Evolutionary conservation across 2,113 vertebrate genomes (phyloP), one percentile per base, ranked within the genome.

Genomic region (Passer montanus): DNA sequence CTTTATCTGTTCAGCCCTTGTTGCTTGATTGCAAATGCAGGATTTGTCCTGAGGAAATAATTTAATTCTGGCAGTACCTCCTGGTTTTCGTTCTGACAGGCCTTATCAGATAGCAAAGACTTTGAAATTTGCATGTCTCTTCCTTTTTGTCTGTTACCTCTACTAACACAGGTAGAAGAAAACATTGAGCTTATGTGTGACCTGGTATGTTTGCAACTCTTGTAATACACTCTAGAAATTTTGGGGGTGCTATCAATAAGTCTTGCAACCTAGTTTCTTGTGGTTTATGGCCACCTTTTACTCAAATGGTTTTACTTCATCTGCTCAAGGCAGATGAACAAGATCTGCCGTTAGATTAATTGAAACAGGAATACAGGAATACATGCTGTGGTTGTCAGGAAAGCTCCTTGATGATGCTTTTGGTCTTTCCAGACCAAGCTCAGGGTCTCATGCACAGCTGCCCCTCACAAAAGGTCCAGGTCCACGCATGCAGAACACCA

Each of bases 1-100:
- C 55, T 95, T 97, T 95, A 94, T 96, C 93, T 95, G 75, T 69
- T 95, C 72, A 90, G 76, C 47, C 59, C 7, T 4, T 76, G 89
- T 83, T 96, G 55, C 94, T 90, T 90, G 89, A 94, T 83, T 94
- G 53, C 4, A 14, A 95, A 89, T 73, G 89, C 68, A 43, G 67
- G 77, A 94, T 91, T 95, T 95, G 91, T 90, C 92, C 95, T 47
- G 72, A 88, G 94, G 94, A 97, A 97, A 97, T 95, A 93, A 94
- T 94, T 96, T 95, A 77, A 85, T 95, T 87, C 75, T 95, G 91
- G 90, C 93, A 90, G 52, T 63, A 55, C 39, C 84, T 93, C 87
- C 93, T 90, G 87, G 87, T 93, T 94, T 95, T 95, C 2, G 93
- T 95, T 95, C 95, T 91, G 93, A 93, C 93, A 96, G 67, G 93